A percentile compares a stretch with the other conserved stretches of the same genome.
These are phyloP conservation scores for Ephestia elutella DNA, from an alignment of 1,140 invertebrate genomes.

Conservation along the genomic window DNA sequence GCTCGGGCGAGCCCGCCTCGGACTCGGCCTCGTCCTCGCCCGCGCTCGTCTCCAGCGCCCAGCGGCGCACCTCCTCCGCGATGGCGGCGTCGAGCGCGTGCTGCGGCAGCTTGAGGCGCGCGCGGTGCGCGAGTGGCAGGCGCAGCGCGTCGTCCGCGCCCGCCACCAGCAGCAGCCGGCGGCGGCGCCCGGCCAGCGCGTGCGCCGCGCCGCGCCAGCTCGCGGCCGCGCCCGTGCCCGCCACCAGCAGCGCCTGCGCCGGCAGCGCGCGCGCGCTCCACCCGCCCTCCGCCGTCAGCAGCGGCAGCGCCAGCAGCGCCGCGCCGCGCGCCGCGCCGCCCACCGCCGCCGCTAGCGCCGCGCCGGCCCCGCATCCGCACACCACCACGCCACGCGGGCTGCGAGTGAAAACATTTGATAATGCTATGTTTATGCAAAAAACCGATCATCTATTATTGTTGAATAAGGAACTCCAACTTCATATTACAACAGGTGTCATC, in stretches of 20 bases:
- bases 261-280: conserved; percentile 30
- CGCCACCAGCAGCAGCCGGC: conserved; percentile 28
- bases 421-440: too few relatives aligned
- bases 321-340: conserved; percentile 13
- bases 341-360: conserved; percentile 24
- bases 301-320: conserved; percentile 36
- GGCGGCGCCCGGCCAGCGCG: conserved; percentile 17
- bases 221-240: conserved; percentile 18
- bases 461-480: too few relatives aligned
- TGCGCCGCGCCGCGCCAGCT: conserved; percentile 13
- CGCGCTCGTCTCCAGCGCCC: conserved; percentile 2
- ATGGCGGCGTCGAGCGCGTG: conserved; percentile 43
- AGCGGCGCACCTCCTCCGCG: conserved; percentile 10
- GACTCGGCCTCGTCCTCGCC: not conserved
- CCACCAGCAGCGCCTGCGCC: conserved; percentile 34
- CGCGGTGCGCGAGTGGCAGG: conserved; percentile 21
- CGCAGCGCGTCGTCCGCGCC: conserved; percentile 35
- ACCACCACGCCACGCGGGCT: conserved; percentile 28
- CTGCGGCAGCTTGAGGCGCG: conserved; percentile 31
- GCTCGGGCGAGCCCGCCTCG: not conserved
- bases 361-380: conserved; percentile 30
- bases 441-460: too few relatives aligned
- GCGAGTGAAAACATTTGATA: not conserved
- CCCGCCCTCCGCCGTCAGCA: conserved; percentile 35
- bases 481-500: not conserved